Conservation (phyloP, 2,797 vertebrate species). For the Phyllotis vaccarum region DNA sequence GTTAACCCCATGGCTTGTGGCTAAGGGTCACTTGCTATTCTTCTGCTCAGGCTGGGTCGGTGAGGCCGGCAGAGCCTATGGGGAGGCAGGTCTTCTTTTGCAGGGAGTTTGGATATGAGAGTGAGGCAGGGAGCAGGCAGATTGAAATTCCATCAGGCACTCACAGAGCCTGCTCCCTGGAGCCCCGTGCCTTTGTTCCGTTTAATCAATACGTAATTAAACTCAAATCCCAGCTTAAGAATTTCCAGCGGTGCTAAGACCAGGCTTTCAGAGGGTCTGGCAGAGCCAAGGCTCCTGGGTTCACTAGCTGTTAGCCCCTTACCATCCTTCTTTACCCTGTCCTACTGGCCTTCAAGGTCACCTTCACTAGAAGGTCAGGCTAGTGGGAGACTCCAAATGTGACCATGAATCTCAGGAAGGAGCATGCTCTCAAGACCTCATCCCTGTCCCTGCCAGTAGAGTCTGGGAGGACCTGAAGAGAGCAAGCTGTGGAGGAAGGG, state of each 20-base stretch:
- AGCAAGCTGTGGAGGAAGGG: neutral
- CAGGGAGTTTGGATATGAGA: neutral
- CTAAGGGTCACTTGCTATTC: neutral
- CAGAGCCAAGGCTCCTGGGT: conserved; percentile 42
- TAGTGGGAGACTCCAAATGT: neutral
- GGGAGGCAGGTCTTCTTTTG: neutral
- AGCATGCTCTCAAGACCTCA: neutral
- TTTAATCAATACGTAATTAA: conserved; percentile 85
- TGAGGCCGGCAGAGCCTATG: neutral
- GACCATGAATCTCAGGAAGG: neutral
- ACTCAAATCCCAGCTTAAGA: conserved; percentile 82
- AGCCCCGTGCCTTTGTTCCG: conserved; percentile 75
- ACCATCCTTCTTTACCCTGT: neutral
- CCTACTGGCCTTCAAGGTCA: conserved; percentile 58
- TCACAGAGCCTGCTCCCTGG: conserved; percentile 61
- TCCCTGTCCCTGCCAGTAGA: too few relatives aligned
- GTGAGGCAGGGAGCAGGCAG: conserved; percentile 25
- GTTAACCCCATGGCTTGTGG: neutral
- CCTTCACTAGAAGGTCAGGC: neutral
- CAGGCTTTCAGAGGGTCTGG: conserved; percentile 63
- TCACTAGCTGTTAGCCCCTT: conserved; percentile 52
- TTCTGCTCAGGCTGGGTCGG: neutral
- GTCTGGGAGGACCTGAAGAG: neutral
- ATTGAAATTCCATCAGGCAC: conserved; percentile 80
- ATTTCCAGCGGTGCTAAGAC: conserved; percentile 68